These are phyloP conservation scores for Pyrrhia umbra DNA, from an alignment of 2,888 invertebrate genomes.

Conservation along the genomic window DNA sequence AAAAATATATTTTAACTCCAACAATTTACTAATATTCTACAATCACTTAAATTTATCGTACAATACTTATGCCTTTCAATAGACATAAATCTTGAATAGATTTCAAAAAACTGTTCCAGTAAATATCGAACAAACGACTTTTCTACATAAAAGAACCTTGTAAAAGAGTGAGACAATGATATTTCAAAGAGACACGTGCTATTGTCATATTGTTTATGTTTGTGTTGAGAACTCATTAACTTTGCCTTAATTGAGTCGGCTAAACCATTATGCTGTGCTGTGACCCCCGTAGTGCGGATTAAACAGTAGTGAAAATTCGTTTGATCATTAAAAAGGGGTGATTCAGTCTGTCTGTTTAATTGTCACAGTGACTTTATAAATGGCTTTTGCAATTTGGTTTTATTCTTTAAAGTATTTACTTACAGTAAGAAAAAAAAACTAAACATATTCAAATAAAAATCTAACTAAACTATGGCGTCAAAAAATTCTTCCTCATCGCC, in stretches of 20 bases:
- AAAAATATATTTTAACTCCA: too few species aligned
- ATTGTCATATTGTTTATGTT: constrained; percentile 56
- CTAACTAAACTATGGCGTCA: too few species aligned
- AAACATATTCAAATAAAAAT: too few species aligned
- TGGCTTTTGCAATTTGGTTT: too few species aligned
- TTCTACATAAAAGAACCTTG: constrained; percentile 30
- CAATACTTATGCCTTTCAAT: too few species aligned
- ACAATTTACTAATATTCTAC: too few species aligned
- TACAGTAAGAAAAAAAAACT: too few species aligned
- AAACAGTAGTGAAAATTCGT: constrained; percentile 24
- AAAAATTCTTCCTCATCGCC: too few species aligned
- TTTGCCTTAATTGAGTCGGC: constrained; percentile 54
- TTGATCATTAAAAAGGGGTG: neutral
- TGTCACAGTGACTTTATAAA: neutral
- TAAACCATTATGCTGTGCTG: constrained; percentile 36
- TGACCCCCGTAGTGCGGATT: constrained; percentile 25
- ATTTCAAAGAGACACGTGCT: constrained; percentile 36
- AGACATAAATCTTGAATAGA: too few species aligned
- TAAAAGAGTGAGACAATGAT: constrained; percentile 25
- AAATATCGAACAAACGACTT: neutral
- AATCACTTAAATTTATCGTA: too few species aligned
- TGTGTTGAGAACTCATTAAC: constrained; percentile 63
- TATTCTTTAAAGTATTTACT: too few species aligned
- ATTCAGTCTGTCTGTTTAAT: neutral
- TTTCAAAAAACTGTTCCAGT: neutral